Evolutionary conservation across 2,113 vertebrate species (phyloP), one percentile per base, ranked within the genome.

Genomic region (Peromyscus maniculatus): DNA sequence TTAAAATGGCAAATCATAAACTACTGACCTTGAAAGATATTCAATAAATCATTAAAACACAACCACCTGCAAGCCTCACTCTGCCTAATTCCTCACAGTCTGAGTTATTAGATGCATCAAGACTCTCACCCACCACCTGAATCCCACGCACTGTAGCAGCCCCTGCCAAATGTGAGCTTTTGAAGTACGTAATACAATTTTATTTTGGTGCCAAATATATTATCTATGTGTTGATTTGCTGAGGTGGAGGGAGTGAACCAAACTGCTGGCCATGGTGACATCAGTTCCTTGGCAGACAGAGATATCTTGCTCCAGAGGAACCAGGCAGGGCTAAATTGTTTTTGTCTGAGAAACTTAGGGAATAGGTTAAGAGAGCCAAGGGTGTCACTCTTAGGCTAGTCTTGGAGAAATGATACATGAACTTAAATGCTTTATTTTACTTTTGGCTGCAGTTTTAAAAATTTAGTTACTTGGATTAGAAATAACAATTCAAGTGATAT

Each of bases 1-100:
- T 96, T 10, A 90, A 98, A 97, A 97, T 97, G 97, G 95, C 96
- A 98, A 97, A 94, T 96, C 94, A 94, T 97, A 96, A 97, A 96
- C 94, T 96, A 94, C 84, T 97, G 97, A 97, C 96, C 94, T 98
- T 95, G 94, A 95, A 95, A 97, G 91, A 94, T 94, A 97, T 91
- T 97, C 97, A 96, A 93, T 97, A 97, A 97, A 96, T 97, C 97
- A 97, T 97, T 94, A 96, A 96, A 97, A 96, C 88, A 80, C 93
- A 89, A 49, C 87, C 93, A 83, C 94, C 66, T 88, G 79, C 79
- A 92, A 95, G 59, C 91, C 94, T 55, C 52, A 55, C 36, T 91
- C 89, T 95, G 94, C 93, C 93, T 96, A 96, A 97, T 96, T 97
- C 93, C 92, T 96, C 80, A 92, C 75, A 74, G 89, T 93, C 82